Conservation (phyloP, 1,140 invertebrate species). For the Drosophila rhopaloa region DNA sequence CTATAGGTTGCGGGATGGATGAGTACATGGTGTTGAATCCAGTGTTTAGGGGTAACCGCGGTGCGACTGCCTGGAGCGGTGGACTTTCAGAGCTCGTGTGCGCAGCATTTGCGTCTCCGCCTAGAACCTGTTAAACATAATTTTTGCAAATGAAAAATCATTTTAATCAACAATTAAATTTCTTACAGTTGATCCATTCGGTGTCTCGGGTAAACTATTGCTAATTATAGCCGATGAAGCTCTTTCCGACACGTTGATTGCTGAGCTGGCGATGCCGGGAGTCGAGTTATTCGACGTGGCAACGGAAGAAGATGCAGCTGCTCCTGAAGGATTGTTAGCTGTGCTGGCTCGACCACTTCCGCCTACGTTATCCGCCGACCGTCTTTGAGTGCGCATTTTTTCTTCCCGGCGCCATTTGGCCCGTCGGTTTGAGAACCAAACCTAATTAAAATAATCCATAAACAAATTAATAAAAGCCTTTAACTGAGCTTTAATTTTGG, state of each 20-base stretch:
- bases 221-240: slow-evolving; percentile 28
- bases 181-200: slow-evolving; percentile 64
- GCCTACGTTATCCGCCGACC: slow-evolving; percentile 86
- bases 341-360: slow-evolving; percentile 53
- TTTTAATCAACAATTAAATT: not conserved
- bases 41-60: slow-evolving; percentile 92
- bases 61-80: slow-evolving; percentile 87
- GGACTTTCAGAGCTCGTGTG: slow-evolving; percentile 85
- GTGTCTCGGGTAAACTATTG: slow-evolving; percentile 53
- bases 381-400: slow-evolving; percentile 96
- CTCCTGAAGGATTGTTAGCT: slow-evolving; percentile 46
- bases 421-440: slow-evolving; percentile 99
- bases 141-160: not conserved
- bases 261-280: slow-evolving; percentile 42
- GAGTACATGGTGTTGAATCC: slow-evolving; percentile 98
- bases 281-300: slow-evolving; percentile 45
- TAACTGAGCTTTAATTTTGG: not conserved
- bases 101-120: slow-evolving; percentile 50
- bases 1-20: slow-evolving; percentile 96
- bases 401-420: slow-evolving; percentile 99
- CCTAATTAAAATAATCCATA: slow-evolving; percentile 86
- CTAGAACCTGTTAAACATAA: slow-evolving; percentile 44
- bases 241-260: slow-evolving; percentile 35
- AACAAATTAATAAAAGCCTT: not conserved
- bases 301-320: slow-evolving; percentile 30